Conservation (phyloP, 2,888 invertebrate genomes). For the Dryomyza anilis region DNA sequence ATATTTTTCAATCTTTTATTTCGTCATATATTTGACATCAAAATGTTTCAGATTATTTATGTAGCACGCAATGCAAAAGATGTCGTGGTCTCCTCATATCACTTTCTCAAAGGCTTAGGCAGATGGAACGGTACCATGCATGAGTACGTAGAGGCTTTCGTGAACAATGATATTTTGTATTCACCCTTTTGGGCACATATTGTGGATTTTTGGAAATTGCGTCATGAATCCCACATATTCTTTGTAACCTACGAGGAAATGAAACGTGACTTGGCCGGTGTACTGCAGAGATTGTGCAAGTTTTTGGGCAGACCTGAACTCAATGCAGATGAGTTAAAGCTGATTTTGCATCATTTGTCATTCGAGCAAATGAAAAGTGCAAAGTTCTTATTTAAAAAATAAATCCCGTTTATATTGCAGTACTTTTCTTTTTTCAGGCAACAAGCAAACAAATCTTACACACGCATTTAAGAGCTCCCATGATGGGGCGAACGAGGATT, state of each 20-base stretch:
- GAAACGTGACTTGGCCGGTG: slow-evolving; percentile 34
- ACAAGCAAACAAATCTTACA: background rate
- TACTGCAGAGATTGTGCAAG: slow-evolving; percentile 28
- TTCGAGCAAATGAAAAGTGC: slow-evolving; percentile 41
- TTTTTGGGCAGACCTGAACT: slow-evolving; percentile 33
- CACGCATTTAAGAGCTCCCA: background rate
- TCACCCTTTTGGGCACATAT: slow-evolving; percentile 38
- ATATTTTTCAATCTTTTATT: background rate
- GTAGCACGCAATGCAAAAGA: slow-evolving; percentile 83
- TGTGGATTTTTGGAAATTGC: slow-evolving; percentile 41
- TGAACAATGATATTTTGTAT: slow-evolving; percentile 31
- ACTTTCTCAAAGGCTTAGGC: slow-evolving; percentile 68
- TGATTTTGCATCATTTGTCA: slow-evolving; percentile 34
- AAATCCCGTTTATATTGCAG: background rate
- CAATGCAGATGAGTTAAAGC: slow-evolving; percentile 24
- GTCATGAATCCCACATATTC: slow-evolving; percentile 35
- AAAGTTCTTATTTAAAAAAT: background rate
- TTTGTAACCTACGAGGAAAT: slow-evolving; percentile 43
- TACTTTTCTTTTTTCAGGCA: background rate
- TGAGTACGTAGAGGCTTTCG: slow-evolving; percentile 45
- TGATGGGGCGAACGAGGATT: background rate
- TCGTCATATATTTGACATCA: no score
- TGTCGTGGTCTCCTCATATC: slow-evolving; percentile 78
- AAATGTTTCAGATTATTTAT: slow-evolving; percentile 68
- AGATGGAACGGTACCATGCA: slow-evolving; percentile 66